These are phyloP conservation scores for Ondatra zibethicus DNA, from an alignment of 2,113 vertebrate species.

Conservation along the genomic window DNA sequence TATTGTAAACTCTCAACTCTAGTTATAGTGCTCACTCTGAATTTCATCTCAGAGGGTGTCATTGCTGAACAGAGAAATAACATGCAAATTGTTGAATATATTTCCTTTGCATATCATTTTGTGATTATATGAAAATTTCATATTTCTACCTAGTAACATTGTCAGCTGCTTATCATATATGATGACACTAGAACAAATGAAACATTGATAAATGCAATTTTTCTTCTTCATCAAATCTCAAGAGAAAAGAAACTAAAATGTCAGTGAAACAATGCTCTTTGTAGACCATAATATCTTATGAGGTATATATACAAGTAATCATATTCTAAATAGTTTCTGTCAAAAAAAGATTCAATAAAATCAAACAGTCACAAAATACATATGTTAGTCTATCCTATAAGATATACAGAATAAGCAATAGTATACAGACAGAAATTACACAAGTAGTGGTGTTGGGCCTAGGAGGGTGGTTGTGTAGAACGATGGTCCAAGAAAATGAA, in stretches of 20 bases:
- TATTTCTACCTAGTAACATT: constrained; percentile 62
- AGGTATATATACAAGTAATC: neutral
- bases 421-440: neutral
- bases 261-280: neutral
- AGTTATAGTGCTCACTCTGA: constrained; percentile 37
- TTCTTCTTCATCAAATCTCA: constrained; percentile 66
- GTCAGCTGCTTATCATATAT: constrained; percentile 49
- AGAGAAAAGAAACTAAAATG: constrained; percentile 51
- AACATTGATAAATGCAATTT: constrained; percentile 47
- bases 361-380: neutral
- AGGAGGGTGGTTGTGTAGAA: neutral
- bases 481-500: neutral
- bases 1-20: constrained; percentile 69
- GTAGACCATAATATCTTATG: neutral
- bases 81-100: neutral
- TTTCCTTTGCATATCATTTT: constrained; percentile 38
- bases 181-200: constrained; percentile 49
- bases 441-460: accelerated
- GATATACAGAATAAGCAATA: neutral
- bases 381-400: no score
- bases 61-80: constrained; percentile 45
- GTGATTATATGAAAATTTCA: constrained; percentile 39
- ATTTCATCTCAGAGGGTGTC: constrained; percentile 63
- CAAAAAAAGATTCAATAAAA: constrained; percentile 35
- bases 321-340: neutral